Base-by-base conservation (phyloP, 2,113 vertebrate genomes). In the Natator depressus region DNA sequence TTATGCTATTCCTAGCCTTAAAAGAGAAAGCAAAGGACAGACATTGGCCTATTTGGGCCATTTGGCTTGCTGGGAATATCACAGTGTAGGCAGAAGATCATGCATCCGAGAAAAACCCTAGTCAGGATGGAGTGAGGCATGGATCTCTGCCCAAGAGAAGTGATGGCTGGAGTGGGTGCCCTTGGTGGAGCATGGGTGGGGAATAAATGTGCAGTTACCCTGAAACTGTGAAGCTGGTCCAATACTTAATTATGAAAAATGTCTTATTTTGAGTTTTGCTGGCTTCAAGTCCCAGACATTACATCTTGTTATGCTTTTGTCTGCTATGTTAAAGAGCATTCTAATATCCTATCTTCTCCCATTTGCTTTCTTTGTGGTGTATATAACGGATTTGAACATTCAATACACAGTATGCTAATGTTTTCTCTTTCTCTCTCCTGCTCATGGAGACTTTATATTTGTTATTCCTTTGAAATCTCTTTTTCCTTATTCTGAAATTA, bases 321-420 rank as follows among this genome's bases (percentile, higher is more conserved):
- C 1, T 80, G 12, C 2, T 76, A 50, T 50, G 25, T 84, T 72
- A 72, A 72, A 72, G 19, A 72, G n/a, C 19, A n/a, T 72, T 72
- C 65, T 72, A 22, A 31, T 72, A 72, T 19, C 65, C 2, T 46
- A 12, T 65, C 3, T 0, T 65, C 1, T 82, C 14, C 42, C 4
- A 0, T 62, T 76, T 72, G 0, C 4, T 69, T 5, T 87, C 88
- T 1, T 79, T 88, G 75, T 59, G 3, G 1, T 51, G 4, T 54
- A 57, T 76, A 82, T 72, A 89, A 69, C 75, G 0, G 27, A 31
- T 50, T 31, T 35, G 50, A 4, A 50, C 79, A 17, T 65, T 1
- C 46, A 91, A 16, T 35, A 17, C 5, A 62, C 16, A n/a, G 13
- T 72, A 8, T 38, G 19, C 0, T 83, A 83, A 81, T 84, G 59